Evolutionary conservation across 1,140 invertebrate species (phyloP), one percentile per base, ranked within the genome.

Genomic region (Mizuhopecten yessoensis): DNA sequence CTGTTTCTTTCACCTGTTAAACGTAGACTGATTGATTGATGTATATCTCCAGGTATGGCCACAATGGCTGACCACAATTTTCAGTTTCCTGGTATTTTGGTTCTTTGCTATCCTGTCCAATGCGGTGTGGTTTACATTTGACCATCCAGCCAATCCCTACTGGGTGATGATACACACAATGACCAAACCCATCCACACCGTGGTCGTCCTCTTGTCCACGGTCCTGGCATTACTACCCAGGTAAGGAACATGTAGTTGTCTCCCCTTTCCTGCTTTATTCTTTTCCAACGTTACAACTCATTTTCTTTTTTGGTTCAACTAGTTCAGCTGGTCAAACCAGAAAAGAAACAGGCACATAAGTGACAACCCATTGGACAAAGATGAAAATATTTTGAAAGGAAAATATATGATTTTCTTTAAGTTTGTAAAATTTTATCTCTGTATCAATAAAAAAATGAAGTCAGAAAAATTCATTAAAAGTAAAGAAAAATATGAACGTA

Each of bases 21-120:
- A 36, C 0, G 39, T n/a, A 45, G 75, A 87, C 29, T 90, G 0
- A 86, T 86, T 49, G 0, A 86, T 87, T 49, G 42, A 34, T 88
- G 88, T 90, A 90, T 88, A 90, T 49, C 97, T 97, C 20, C 97
- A 99, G 98, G 99, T 98, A 89, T 97, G 98, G 96, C 97, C 99
- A 91, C 98, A 99, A 95, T 97, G 98, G 93, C 95, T 97, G 33
- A 98, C 98, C 33, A 97, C 99, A 94, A 93, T 98, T 86, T 96
- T 98, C 20, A 99, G 98, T 86, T 97, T 99, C 92, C 97, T 97
- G 75, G 96, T 97, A 92, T 99, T 98, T 97, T 99, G 98, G 97
- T 97, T 97, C 92, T 98, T 99, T 97, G 98, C 98, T 91, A 96
- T 99, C 87, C 96, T 98, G 34, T 99, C 99, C 96, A 98, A 99